Evolutionary conservation across 2,797 vertebrate species (phyloP), one percentile per base, ranked within the genome.

Genomic region (Moxostoma hubbsi): DNA sequence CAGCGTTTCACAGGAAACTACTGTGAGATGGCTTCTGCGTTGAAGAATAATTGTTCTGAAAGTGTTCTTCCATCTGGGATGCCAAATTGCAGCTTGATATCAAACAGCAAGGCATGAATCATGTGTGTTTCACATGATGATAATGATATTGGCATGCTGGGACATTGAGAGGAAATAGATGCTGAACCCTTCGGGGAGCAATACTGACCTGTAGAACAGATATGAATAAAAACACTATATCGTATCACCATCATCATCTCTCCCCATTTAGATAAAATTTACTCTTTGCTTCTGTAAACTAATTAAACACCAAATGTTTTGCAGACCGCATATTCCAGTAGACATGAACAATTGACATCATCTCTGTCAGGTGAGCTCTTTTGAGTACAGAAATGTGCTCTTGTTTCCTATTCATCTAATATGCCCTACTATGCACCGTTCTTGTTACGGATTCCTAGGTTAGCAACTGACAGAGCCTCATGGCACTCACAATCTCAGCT

Each of bases 1-100:
- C 9, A 36, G 4, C 0, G 36, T 77, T 69, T 68, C n/a, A 5
- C 43, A 11, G 5, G 5, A 77, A 69, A 45, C 65, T 46, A n/a
- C 47, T 59, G 65, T 59, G 53, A 67, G 46, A 68, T 16, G 46
- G 55, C 49, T 54, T 49, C 57, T 69, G 57, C 54, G 49, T 53
- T 69, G 66, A 70, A 70, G 57, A 62, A 77, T 70, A 70, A 70
- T 77, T 45, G 18, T 77, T 53, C 47, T 77, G 65, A 55, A 61
- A 55, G 75, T 77, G 75, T 46, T 77, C 75, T 59, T 69, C 47
- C 64, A 7, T 69, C 54, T 53, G 24, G 18, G 75, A 70, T 0
- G 6, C 7, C 43, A 74, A 74, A 80, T 68, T 63, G 74, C 57
- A 59, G 62, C 43, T 77, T 51, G 75, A 77, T 77, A 71, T 69